Conservation (phyloP, 2,888 invertebrate species). For the Kuschelorhynchus macadamiae region DNA sequence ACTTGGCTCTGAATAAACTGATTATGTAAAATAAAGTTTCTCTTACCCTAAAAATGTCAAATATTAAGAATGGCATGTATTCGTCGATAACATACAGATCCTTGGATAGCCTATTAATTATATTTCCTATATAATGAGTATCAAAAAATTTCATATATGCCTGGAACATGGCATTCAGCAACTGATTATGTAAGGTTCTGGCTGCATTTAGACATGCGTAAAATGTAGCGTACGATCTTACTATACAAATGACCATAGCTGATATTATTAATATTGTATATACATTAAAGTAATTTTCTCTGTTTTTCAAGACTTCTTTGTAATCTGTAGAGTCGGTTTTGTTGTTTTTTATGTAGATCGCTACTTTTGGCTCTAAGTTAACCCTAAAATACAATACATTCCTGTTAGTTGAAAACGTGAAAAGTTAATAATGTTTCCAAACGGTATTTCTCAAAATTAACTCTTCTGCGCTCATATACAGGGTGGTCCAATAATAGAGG, state of each 20-base stretch:
- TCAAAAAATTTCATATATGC: constrained; percentile 67
- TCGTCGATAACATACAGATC: constrained; percentile 80
- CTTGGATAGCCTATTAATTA: constrained; percentile 75
- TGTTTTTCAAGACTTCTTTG: constrained; percentile 22
- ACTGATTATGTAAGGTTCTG: constrained; percentile 76
- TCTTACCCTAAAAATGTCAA: constrained; percentile 55
- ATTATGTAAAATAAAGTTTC: no score
- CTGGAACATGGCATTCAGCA: constrained; percentile 68
- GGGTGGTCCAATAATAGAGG: no score
- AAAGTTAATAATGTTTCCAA: no score
- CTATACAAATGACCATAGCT: constrained; percentile 38
- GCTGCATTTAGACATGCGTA: constrained; percentile 53
- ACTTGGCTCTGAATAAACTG: no score
- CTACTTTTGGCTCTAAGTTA: constrained; percentile 51
- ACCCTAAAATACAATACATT: constrained; percentile 52
- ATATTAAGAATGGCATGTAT: constrained; percentile 52
- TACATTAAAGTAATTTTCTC: constrained; percentile 44
- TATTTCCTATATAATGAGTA: constrained; percentile 64
- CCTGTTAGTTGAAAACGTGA: no score
- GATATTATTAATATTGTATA: constrained; percentile 48
- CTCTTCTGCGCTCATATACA: no score
- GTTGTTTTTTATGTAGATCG: constrained; percentile 39
- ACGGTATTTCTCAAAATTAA: no score
- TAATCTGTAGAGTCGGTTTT: constrained; percentile 49
- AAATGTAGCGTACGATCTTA: constrained; percentile 50